phyloP scores from a whole-genome alignment of 2,797 vertebrate species.

The Rhynchotus rufescens region DNA sequence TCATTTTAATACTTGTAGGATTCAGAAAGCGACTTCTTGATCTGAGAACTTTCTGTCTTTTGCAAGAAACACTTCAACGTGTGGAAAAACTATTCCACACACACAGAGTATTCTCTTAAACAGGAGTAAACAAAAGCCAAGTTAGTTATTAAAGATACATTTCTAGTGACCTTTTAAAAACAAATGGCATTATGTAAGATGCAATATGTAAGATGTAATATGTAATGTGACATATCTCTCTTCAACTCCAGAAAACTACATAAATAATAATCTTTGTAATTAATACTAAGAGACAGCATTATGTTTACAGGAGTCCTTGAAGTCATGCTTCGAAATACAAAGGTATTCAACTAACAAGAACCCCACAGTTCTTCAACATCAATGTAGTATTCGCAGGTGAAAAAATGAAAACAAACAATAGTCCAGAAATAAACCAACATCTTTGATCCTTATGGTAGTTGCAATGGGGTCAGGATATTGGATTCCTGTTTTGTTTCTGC shows the following conservation, averaged over 20 bases:
- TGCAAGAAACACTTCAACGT: neutral
- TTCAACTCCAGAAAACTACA: neutral
- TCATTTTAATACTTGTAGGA: neutral
- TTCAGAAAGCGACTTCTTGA: neutral
- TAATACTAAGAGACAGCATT: neutral
- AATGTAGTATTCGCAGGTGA: neutral
- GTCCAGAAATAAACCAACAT: neutral
- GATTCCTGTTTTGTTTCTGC: neutral
- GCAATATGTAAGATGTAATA: neutral
- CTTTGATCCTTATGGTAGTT: neutral
- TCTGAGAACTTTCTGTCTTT: neutral
- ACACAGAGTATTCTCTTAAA: neutral
- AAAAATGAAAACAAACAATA: neutral
- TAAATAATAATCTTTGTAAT: neutral
- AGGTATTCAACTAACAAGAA: neutral
- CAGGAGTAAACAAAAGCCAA: neutral
- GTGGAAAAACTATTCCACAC: neutral
- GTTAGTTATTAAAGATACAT: neutral
- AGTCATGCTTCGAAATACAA: neutral
- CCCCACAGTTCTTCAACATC: neutral
- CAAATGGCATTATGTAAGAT: neutral
- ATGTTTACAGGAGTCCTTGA: neutral
- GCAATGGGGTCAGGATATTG: neutral
- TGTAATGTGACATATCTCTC: neutral
- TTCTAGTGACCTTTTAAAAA: slow-evolving; percentile 16